Evolutionary conservation across 2,113 vertebrate genomes (phyloP), one percentile per base, ranked within the genome.

Genomic region (Neolamprologus longior): DNA sequence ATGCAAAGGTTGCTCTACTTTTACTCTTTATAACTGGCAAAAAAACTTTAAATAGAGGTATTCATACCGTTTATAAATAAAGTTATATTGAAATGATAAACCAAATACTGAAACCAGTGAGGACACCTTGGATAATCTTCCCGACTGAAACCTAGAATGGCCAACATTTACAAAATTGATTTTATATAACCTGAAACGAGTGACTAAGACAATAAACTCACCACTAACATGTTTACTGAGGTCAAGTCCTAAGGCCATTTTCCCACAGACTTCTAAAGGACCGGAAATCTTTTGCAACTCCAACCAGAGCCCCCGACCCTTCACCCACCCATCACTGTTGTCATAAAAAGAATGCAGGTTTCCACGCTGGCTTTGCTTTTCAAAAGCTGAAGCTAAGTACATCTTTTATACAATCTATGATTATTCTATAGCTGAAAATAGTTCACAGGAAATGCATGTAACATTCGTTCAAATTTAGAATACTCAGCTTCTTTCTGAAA

Each of bases 211-310:
- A 1, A 71, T 42, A 0, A 71, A 42, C 7, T 42, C 66, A 42
- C 12, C 35, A 71, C 35, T 2, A 71, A 71, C 37, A 9, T 42
- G 37, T 71, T 71, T 71, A 42, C 66, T 71, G 12, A 42, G 66
- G 66, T 71, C 66, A 42, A 24, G 37, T 0, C 12, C n/a, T 0
- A 71, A 6, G 66, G 12, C 12, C 35, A 24, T 15, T 26, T 26
- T 71, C 37, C n/a, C 66, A 71, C 13, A 42, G 66, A 42, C 35
- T 71, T 71, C 35, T 71, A 71, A 71, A 24, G 66, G 33, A 66
- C 33, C 7, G 33, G 61, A 66, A 13, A 0, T 3, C 37, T 42
- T 71, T 42, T 71, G 37, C 37, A 71, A 71, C 8, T 7, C 0
- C 63, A 71, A 24, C 63, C 2, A 42, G 33, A 66, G 61, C 6